These are phyloP conservation scores for Thalassoma bifasciatum DNA, from an alignment of 2,113 vertebrate species.

Conservation along the genomic window DNA sequence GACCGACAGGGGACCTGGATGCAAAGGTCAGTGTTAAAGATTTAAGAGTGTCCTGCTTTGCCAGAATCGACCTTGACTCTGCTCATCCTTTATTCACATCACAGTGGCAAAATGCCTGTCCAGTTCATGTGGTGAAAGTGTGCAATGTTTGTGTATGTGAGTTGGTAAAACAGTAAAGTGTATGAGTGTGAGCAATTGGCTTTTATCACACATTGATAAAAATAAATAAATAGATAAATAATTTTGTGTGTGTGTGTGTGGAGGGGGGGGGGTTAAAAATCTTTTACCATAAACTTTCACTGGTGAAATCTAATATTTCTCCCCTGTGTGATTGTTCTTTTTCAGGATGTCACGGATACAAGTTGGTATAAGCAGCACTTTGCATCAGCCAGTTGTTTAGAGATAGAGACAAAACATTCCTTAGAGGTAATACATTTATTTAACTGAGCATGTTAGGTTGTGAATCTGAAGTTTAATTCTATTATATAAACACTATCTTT, in stretches of 20 bases:
- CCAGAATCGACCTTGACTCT: constrained; percentile 46
- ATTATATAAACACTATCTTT: not conserved
- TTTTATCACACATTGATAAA: not conserved
- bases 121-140: constrained; percentile 14
- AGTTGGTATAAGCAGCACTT: constrained; percentile 76
- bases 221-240: too few species aligned
- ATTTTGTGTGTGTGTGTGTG: too few species aligned
- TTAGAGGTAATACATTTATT: constrained; percentile 62
- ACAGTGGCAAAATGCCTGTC: constrained; percentile 21
- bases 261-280: too few species aligned
- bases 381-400: constrained; percentile 55
- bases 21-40: constrained; percentile 76
- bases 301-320: too few species aligned
- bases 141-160: not conserved
- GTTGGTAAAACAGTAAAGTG: not conserved
- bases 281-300: too few species aligned
- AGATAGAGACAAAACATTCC: constrained; percentile 67
- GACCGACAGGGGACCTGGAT: constrained; percentile 69
- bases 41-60: constrained; percentile 17
- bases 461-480: not conserved
- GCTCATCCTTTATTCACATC: constrained; percentile 69
- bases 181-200: not conserved
- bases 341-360: constrained; percentile 77
- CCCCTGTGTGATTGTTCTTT: not conserved
- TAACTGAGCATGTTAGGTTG: not conserved